These are phyloP conservation scores for Spinus pinus DNA, from an alignment of 2,797 vertebrate genomes.

Conservation along the genomic window DNA sequence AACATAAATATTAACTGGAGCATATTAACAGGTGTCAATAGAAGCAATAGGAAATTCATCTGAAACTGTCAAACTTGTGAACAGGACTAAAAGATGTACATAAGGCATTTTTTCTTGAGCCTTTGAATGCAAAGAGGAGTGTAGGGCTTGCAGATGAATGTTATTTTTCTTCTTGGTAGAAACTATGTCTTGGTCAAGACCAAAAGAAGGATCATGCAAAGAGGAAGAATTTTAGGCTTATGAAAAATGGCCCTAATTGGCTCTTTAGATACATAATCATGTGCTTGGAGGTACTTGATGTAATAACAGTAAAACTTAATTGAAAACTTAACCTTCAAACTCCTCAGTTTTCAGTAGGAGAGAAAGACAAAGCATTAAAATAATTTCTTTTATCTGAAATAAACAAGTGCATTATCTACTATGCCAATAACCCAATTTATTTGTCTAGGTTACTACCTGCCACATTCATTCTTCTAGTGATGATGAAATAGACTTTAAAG, in stretches of 20 bases:
- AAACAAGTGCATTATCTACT: not conserved
- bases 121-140: not conserved
- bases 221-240: not conserved
- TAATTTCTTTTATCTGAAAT: not conserved
- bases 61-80: not conserved
- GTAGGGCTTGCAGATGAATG: not conserved
- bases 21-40: not conserved
- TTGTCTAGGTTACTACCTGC: constrained; percentile 88
- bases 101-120: not conserved
- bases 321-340: not conserved
- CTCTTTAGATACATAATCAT: not conserved
- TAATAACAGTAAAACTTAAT: not conserved
- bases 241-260: not conserved
- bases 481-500: constrained; percentile 98
- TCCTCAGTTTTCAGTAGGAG: not conserved
- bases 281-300: not conserved
- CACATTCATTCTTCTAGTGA: constrained; percentile 98
- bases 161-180: not conserved
- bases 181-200: not conserved
- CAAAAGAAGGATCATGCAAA: not conserved
- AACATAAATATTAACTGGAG: not conserved
- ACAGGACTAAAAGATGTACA: not conserved
- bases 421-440: not conserved
- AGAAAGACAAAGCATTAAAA: not conserved
- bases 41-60: not conserved